Conservation (phyloP, 2,888 invertebrate genomes). For the Drosophila macrospina region DNA sequence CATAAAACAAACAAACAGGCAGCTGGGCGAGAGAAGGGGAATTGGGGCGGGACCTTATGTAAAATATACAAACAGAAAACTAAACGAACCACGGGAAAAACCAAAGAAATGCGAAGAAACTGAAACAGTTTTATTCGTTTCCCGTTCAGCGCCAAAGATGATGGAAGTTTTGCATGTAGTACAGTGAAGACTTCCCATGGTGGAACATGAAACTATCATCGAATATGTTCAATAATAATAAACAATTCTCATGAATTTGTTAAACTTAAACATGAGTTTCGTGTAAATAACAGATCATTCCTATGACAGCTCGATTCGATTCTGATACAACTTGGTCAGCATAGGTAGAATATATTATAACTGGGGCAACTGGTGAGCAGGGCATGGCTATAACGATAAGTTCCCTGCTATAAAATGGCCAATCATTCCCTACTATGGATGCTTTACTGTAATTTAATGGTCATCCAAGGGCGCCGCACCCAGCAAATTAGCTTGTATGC, state of each 20-base stretch:
- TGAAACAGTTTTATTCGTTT: constrained; percentile 69
- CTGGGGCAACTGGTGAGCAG: no score
- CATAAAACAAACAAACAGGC: constrained; percentile 70
- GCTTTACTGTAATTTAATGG: constrained; percentile 36
- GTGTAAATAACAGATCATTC: not conserved
- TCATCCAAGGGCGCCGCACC: constrained; percentile 40
- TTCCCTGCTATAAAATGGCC: not conserved
- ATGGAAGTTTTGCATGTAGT: constrained; percentile 49
- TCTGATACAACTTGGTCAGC: not conserved
- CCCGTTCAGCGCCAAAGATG: constrained; percentile 51
- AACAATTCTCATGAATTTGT: no score
- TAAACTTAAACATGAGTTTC: not conserved
- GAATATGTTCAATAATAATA: no score
- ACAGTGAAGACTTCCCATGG: constrained; percentile 38
- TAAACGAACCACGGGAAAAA: constrained; percentile 43
- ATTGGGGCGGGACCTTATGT: constrained; percentile 41
- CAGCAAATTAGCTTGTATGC: constrained; percentile 20
- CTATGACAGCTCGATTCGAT: no score
- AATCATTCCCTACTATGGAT: not conserved
- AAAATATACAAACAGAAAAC: constrained; percentile 63
- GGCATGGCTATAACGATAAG: no score
- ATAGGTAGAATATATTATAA: not conserved
- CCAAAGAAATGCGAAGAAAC: constrained; percentile 46
- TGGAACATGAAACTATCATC: not conserved
- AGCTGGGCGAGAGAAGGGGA: not conserved